Base-by-base conservation (phyloP, 2,888 invertebrate genomes). In the Amblyjoppa proteus region DNA sequence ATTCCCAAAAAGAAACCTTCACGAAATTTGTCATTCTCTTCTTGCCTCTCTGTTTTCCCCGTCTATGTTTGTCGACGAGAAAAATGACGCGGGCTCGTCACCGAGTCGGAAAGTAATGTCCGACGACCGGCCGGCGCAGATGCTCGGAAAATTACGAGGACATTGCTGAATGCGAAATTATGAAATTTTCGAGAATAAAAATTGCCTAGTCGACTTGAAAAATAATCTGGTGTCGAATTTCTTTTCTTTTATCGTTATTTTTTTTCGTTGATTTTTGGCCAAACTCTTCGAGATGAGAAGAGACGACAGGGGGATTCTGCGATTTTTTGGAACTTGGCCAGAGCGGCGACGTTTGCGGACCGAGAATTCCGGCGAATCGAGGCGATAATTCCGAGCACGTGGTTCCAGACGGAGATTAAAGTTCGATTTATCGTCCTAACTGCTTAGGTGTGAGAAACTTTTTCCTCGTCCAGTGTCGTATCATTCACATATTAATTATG, bases 281-380 rank as follows among this genome's bases (percentile, higher is more conserved):
- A 11, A 58, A 69, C 7, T 66, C 73, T 34, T 25, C 66, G 79
- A 82, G 16, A 79, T 81, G 82, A 75, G 70, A 38, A 58, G 75
- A 38, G 75, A 82, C 64, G 70, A 76, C 38, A 31, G 69, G 41
- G 73, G 64, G 34, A 74, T 61, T 11, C 73, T 64, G 41, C 64
- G 45, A 7, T 75, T 79, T 78, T 82, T 76, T 56, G 79, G 81
- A 77, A 81, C 81, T 61, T 81, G 70, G 84, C 68, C 76, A 58
- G 28, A 71, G 25, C 71, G n/a, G 16, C 45, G 45, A 49, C 13
- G 16, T 5, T 28, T 3, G 41, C 41, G n/a, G 9, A 7, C 41
- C 58, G 34, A 66, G 41, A 56, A 41, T 70, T n/a, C 11, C 13
- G 49, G 45, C 58, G 70, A 71, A 66, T 25, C 66, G 49, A 2